phyloP scores from a whole-genome alignment of 2,113 vertebrate species.

The Lutjanus erythropterus region DNA sequence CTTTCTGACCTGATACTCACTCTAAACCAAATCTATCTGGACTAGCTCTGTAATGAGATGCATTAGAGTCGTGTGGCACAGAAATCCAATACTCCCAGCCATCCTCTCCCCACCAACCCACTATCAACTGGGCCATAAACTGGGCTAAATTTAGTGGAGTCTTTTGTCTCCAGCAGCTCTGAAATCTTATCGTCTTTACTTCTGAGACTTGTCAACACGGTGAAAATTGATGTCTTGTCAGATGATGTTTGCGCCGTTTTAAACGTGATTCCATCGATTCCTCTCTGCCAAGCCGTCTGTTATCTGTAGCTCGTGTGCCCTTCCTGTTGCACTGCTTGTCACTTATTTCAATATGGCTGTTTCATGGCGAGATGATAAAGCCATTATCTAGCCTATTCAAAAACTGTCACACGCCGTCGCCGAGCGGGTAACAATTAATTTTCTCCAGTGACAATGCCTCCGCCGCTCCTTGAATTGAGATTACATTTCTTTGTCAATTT shows the following conservation, averaged over 20 bases:
- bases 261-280: conserved; percentile 49
- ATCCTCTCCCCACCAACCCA: conserved; percentile 10
- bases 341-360: conserved; percentile 61
- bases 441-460: conserved; percentile 62
- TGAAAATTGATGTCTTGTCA: conserved; percentile 45
- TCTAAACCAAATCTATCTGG: conserved; percentile 38
- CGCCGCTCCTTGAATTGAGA: conserved; percentile 52
- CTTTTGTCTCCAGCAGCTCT: conserved; percentile 42
- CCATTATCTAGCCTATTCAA: conserved; percentile 75
- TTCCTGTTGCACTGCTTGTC: conserved; percentile 60
- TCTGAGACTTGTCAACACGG: conserved; percentile 36
- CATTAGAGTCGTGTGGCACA: conserved; percentile 45
- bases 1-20: conserved; percentile 13
- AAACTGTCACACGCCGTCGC: conserved; percentile 65
- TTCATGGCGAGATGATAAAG: conserved; percentile 71
- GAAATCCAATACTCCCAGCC: conserved; percentile 52
- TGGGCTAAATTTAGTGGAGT: conserved; percentile 30
- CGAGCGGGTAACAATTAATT: conserved; percentile 73
- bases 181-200: conserved; percentile 43
- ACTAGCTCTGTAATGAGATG: conserved; percentile 46
- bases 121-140: conserved; percentile 13
- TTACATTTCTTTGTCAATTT: conserved; percentile 73
- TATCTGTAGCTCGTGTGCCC: conserved; percentile 20
- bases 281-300: conserved; percentile 18
- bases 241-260: conserved; percentile 37